Evolutionary conservation across 2,113 vertebrate genomes (phyloP), one percentile per base, ranked within the genome.

Genomic region (Corythoichthys haematopterus): DNA sequence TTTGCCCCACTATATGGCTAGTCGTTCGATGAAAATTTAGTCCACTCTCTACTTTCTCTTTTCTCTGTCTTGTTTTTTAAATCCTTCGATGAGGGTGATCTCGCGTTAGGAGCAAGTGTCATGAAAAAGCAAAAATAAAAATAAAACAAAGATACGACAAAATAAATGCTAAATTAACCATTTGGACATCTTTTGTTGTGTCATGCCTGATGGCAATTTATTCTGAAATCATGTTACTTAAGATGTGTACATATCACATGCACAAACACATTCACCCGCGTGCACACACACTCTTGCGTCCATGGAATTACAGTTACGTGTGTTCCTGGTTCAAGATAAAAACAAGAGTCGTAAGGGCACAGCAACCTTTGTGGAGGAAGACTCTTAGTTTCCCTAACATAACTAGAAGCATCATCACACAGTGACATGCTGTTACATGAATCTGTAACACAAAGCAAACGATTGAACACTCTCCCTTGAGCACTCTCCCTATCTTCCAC

Each of bases 401-500:
- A 57, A 57, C 66, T 68, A 43, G 66, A 68, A 74, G 75, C 57
- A 28, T 75, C 71, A 70, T 81, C 74, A 46, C 50, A 37, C 58
- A 16, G 33, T 59, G 33, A 74, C 74, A 81, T 62, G 61, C 60
- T 71, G 78, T 84, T 79, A 68, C 64, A 65, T 43, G 48, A 75
- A 72, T 79, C 20, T 15, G 69, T 64, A 87, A 85, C 76, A 81
- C 72, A 70, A 80, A 52, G 20, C 66, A 61, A 65, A 59, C 72
- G 62, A 85, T 82, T 80, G 77, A 82, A 77, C 16, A 15, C 81
- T 71, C 43, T 78, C 72, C 82, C 81, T 33, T 9, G 57, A 83
- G 81, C 77, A n/a, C 76, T 75, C 20, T 43, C 73, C 75, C 61
- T 72, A 79, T 89, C 85, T 81, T 85, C 78, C 55, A 69, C 82